Evolutionary conservation across 2,797 vertebrate genomes (phyloP), one percentile per base, ranked within the genome.

Genomic region (Emydoidea blandingii): DNA sequence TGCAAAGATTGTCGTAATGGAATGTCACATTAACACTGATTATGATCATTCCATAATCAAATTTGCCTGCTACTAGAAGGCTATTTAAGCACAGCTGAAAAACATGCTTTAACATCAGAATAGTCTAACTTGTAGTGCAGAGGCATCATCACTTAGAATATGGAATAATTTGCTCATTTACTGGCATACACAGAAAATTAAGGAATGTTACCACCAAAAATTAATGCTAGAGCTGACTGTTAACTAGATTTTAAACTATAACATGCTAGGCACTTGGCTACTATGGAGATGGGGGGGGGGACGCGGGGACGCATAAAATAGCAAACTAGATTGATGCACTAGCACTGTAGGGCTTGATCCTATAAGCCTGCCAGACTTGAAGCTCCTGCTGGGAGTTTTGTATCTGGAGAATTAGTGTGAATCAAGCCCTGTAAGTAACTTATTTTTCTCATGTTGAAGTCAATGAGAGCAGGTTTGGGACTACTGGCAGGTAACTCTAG

Each of bases 11-110:
- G 54, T 82, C 27, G 52, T 85, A 93, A 89, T 78, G 16, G 52
- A 84, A 59, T 65, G 53, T 14, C 54, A 74, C 23, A 76, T 89
- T 85, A 86, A 53, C 65, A 78, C 49, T 88, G 83, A 86, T 81
- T 76, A 89, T 59, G 83, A 89, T 86, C 18, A 65, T 86, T 44
- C 37, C 74, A 34, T 92, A 88, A 89, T 88, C 78, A 92, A 81
- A 47, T 89, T 89, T 85, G 80, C 65, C 19, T 86, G 31, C 68
- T 81, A 34, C 21, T 54, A 4, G 41, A 86, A 92, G 72, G 21
- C 80, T 59, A 62, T 62, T 76, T 78, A 81, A 88, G 56, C 49
- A 81, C 34, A 41, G 41, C 41, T 79, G 44, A 81, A 85, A 83
- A 6, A 59, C 50, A 27, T 81, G 44, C 50, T 84, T 52, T 85